Evolutionary conservation across 2,888 invertebrate species (phyloP).

Genomic region (Pomacea canaliculata): DNA sequence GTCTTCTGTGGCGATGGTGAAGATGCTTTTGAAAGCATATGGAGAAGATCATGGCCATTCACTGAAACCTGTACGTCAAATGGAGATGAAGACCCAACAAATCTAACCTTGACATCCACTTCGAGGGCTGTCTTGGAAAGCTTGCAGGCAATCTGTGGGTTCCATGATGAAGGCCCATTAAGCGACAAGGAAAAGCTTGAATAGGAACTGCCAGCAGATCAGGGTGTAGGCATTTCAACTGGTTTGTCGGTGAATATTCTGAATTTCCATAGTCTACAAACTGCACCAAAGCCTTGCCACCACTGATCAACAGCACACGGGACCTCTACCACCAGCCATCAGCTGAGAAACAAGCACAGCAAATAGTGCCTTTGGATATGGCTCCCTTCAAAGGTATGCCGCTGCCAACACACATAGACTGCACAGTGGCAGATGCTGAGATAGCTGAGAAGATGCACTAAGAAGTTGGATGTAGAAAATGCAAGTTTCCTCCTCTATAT

Average conservation of each 20-base stretch:
- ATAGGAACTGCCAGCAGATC: slow-evolving; percentile 29
- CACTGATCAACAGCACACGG: slow-evolving; percentile 33
- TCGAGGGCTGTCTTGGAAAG: slow-evolving; percentile 28
- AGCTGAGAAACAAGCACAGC: slow-evolving; percentile 51
- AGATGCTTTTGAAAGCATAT: slow-evolving; percentile 1
- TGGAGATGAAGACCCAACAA: slow-evolving; percentile 5
- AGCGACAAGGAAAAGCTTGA: slow-evolving; percentile 32
- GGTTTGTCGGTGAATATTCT: slow-evolving; percentile 34
- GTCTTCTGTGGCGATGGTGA: slow-evolving; percentile 6
- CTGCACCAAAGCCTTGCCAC: slow-evolving; percentile 36
- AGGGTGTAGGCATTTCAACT: slow-evolving; percentile 33
- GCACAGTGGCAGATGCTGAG: slow-evolving; percentile 32
- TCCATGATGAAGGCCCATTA: slow-evolving; percentile 26
- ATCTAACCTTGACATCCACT: slow-evolving; percentile 26
- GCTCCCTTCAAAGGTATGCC: slow-evolving; percentile 1
- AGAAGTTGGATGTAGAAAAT: slow-evolving; percentile 48
- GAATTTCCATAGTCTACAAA: slow-evolving; percentile 64
- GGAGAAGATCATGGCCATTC: slow-evolving; percentile 18
- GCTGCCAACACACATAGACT: slow-evolving; percentile 17
- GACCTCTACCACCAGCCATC: slow-evolving; percentile 60
- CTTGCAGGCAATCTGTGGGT: slow-evolving; percentile 19
- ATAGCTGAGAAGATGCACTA: slow-evolving; percentile 41
- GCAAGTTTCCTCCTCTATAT: slow-evolving; percentile 44
- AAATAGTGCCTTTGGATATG: slow-evolving; percentile 36
- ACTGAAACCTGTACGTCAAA: slow-evolving; percentile 17